Conservation (phyloP, 2,888 invertebrate genomes). For the Gnatocerus cornutus region DNA sequence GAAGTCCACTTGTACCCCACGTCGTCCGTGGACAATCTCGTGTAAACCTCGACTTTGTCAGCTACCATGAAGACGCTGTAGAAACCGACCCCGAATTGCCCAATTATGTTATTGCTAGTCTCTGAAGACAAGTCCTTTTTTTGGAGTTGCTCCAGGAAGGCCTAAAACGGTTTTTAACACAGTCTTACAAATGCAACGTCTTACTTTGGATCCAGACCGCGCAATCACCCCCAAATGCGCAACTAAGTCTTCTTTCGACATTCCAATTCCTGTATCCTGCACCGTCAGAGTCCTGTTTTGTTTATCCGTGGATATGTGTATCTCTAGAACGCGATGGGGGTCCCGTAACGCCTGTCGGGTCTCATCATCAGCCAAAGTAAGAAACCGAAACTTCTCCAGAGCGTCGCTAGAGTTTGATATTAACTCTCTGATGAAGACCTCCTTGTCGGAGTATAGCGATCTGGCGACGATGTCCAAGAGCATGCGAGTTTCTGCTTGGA, state of each 20-base stretch:
- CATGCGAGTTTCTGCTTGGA: conserved; percentile 97
- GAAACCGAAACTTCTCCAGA: conserved; percentile 92
- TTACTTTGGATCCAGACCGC: conserved; percentile 92
- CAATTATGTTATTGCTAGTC: conserved; percentile 86
- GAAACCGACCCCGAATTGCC: conserved; percentile 99
- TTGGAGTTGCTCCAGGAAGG: conserved; percentile 89
- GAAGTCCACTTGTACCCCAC: conserved; percentile 91
- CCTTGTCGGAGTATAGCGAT: conserved; percentile 97
- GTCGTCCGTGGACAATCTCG: conserved; percentile 80
- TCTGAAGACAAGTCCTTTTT: conserved; percentile 76
- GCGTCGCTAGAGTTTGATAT: conserved; percentile 99
- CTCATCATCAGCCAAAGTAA: conserved; percentile 75
- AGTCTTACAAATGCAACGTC: neutral
- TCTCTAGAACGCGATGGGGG: conserved; percentile 84
- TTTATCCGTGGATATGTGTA: conserved; percentile 92
- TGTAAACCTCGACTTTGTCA: conserved; percentile 93
- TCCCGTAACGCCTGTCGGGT: conserved; percentile 72
- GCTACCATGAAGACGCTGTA: conserved; percentile 99
- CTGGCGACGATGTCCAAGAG: conserved; percentile 97
- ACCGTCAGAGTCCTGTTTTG: conserved; percentile 88
- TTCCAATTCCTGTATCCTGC: conserved; percentile 96
- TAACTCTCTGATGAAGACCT: conserved; percentile 96
- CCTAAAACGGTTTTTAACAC: conserved; percentile 69
- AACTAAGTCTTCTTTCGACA: conserved; percentile 93
- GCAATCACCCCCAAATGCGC: conserved; percentile 97